These are phyloP conservation scores for Bufo gargarizans DNA, from an alignment of 2,113 vertebrate genomes.

Conservation along the genomic window DNA sequence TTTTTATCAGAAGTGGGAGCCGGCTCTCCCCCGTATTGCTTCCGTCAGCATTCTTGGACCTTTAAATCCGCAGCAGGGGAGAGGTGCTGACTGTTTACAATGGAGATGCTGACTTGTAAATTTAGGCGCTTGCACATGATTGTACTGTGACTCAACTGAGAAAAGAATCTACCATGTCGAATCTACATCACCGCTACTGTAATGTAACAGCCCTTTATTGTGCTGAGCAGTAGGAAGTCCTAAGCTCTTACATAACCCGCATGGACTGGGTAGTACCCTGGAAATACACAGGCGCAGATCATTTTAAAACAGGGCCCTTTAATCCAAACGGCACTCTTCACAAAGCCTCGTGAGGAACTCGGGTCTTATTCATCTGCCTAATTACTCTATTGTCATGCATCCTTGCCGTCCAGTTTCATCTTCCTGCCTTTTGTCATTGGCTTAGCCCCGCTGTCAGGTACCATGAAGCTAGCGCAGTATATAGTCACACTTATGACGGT, in stretches of 20 bases:
- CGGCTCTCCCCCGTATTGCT: neutral
- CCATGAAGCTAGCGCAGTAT: neutral
- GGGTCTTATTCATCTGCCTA: too few relatives aligned
- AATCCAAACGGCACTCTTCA: neutral
- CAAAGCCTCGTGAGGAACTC: neutral
- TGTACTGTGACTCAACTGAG: constrained; percentile 46
- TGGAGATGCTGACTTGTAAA: constrained; percentile 53
- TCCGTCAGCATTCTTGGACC: constrained; percentile 3
- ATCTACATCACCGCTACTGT: constrained; percentile 25
- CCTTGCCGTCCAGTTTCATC: neutral
- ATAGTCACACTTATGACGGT: too few relatives aligned
- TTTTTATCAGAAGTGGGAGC: constrained; percentile 6
- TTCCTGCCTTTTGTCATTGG: neutral
- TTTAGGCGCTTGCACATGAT: constrained; percentile 33
- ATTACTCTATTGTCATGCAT: neutral
- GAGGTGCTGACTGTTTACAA: constrained; percentile 42
- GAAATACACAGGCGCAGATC: neutral
- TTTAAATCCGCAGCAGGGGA: constrained; percentile 21
- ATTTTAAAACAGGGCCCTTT: neutral
- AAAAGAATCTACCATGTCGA: constrained; percentile 38
- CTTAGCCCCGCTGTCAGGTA: neutral
- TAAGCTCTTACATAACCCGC: neutral
- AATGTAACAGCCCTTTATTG: neutral
- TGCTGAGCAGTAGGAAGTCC: constrained; percentile 24
- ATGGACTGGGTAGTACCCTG: neutral